Base-by-base conservation (phyloP, 1,140 invertebrate genomes). In the Diabrotica virgifera region DNA sequence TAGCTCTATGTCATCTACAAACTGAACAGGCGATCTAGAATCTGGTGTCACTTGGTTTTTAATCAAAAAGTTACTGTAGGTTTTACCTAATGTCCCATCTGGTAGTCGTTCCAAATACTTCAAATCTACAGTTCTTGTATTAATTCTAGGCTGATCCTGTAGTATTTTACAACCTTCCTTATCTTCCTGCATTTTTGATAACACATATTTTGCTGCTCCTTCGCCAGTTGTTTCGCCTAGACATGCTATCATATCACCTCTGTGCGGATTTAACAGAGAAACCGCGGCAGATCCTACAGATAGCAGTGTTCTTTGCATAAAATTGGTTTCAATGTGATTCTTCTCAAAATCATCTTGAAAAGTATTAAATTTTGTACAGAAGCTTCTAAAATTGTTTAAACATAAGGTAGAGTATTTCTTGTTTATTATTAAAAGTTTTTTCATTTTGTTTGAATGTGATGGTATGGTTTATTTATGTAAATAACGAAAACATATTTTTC, bases 231-330 rank as follows among this genome's bases (percentile, higher is more conserved):
- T 91, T 82, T 98, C 96, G 5, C 94, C 95, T 61, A 97, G 83
- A 69, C 93, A 91, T 46, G 94, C 93, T 72, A 98, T 93, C 93
- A 97, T 95, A 78, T 98, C 95, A n/a, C 84, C 88, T 59, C 90
- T 85, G 70, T 80, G 78, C 0, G 94, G 94, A 82, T 94, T 85
- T 5, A 87, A 72, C 14, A 96, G 77, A 6, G 90, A 86, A 57
- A 93, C 82, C 5, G 85, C 76, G 36, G 91, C 92, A 13, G 95
- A 94, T 5, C 95, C 95, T 1, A 88, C 77, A 6, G 90, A 83
- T 7, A 98, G 82, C 8, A 95, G 66, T 0, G 82, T 73, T 76
- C 86, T 89, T 80, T 97, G 95, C 65, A 96, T 84, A 6, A 75
- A 13, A 54, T 86, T 88, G 35, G 89, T 87, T 35, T 86, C 80